Evolutionary conservation across 2,113 vertebrate genomes (phyloP).

Genomic region (Pteronura brasiliensis): DNA sequence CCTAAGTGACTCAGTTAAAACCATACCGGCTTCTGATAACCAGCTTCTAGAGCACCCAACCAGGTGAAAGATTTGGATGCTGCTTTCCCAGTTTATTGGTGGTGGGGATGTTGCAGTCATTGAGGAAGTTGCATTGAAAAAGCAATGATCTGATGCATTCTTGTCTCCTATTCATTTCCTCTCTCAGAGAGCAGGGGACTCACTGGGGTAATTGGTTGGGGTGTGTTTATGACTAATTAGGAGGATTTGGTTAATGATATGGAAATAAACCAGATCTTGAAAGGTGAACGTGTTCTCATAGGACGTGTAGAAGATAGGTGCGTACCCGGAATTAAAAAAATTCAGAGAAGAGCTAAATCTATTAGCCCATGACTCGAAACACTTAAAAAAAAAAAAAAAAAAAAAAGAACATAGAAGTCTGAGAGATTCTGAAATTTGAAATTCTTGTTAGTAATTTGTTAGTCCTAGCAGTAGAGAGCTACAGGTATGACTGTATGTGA

Average conservation of each 20-base stretch:
- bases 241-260: neutral
- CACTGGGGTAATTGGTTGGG: neutral
- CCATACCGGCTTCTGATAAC: neutral
- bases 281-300: neutral
- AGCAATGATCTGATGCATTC: neutral
- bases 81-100: neutral
- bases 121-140: neutral
- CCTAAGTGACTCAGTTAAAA: neutral
- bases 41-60: neutral
- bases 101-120: neutral
- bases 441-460: neutral
- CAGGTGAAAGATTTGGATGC: neutral
- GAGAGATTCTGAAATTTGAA: neutral
- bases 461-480: neutral
- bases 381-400: neutral
- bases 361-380: neutral
- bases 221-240: neutral
- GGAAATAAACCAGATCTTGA: neutral
- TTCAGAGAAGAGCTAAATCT: neutral
- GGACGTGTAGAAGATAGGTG: neutral
- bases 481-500: neutral
- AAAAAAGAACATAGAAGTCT: neutral
- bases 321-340: neutral
- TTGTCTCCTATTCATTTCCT: neutral
- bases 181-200: neutral